Percentiles rank a stretch among this genome's conserved stretches.
These are phyloP conservation scores for Cotesia vestalis DNA, from an alignment of 1,140 invertebrate species.

Conservation along the genomic window DNA sequence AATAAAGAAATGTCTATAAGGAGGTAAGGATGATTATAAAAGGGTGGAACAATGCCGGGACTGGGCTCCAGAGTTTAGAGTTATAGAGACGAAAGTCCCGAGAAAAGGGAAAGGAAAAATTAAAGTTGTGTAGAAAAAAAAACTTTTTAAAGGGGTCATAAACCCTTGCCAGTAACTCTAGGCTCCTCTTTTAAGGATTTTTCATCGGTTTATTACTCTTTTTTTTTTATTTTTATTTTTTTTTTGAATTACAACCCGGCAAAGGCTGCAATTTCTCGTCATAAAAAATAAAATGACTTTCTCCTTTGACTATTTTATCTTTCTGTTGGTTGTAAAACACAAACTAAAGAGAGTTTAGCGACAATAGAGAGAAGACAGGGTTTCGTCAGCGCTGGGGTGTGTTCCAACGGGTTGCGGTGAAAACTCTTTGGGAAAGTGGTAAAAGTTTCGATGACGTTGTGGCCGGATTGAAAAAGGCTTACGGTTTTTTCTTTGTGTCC, in stretches of 20 bases:
- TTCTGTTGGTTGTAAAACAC: slow-evolving; percentile 6
- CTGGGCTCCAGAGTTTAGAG: no score
- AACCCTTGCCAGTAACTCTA: slow-evolving; percentile 49
- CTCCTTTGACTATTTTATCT: no score
- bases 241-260: no score
- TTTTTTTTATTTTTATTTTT: no score
- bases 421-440: slow-evolving; percentile 47
- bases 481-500: slow-evolving; percentile 36
- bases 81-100: no score
- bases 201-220: slow-evolving; percentile 27
- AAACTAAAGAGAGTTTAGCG: background rate
- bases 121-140: slow-evolving; percentile 36
- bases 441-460: slow-evolving; percentile 44
- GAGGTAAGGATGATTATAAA: slow-evolving; percentile 42
- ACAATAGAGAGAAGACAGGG: slow-evolving; percentile 14
- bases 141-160: slow-evolving; percentile 50
- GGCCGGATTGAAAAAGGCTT: slow-evolving; percentile 58
- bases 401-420: slow-evolving; percentile 56
- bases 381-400: background rate
- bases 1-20: slow-evolving; percentile 29
- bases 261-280: no score
- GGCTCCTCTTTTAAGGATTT: no score
- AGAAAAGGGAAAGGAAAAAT: background rate
- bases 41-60: slow-evolving; percentile 22
- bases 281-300: no score